These are phyloP conservation scores for Paralvinella palmiformis DNA, from an alignment of 1,140 invertebrate species.

Conservation along the genomic window DNA sequence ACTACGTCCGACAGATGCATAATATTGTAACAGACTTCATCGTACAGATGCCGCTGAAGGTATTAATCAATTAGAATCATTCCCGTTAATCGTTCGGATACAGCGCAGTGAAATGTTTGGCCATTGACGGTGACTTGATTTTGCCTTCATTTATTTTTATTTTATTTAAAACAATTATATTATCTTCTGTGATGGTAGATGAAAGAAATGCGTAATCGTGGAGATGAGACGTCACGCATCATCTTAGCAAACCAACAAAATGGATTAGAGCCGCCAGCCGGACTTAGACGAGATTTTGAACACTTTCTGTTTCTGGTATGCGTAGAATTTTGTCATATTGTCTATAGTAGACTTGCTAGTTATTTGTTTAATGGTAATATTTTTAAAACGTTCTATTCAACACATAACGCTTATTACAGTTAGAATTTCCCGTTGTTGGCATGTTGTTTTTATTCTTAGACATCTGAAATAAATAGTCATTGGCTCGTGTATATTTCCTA, in stretches of 20 bases:
- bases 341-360: too few species aligned
- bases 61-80: too few species aligned
- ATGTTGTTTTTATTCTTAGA: conserved; percentile 11
- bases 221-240: conserved; percentile 81
- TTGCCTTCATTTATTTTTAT: too few species aligned
- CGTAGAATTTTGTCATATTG: too few species aligned
- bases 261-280: conserved; percentile 70
- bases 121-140: too few species aligned
- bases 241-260: conserved; percentile 69
- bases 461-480: too few species aligned
- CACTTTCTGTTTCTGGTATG: conserved; percentile 64
- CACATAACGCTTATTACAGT: conserved; percentile 7
- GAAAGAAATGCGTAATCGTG: conserved; percentile 72
- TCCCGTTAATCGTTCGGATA: conserved; percentile 12
- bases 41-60: conserved; percentile 83
- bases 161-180: too few species aligned
- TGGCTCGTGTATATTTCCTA: too few species aligned
- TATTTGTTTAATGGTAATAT: too few species aligned
- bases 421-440: not conserved
- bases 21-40: conserved; percentile 86
- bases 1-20: conserved; percentile 78
- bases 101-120: too few species aligned
- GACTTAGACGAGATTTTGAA: conserved; percentile 75
- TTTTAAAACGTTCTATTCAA: conserved; percentile 8
- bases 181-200: conserved; percentile 48